These are phyloP conservation scores for Hycleus phaleratus DNA, from an alignment of 1,140 invertebrate species.

Conservation along the genomic window DNA sequence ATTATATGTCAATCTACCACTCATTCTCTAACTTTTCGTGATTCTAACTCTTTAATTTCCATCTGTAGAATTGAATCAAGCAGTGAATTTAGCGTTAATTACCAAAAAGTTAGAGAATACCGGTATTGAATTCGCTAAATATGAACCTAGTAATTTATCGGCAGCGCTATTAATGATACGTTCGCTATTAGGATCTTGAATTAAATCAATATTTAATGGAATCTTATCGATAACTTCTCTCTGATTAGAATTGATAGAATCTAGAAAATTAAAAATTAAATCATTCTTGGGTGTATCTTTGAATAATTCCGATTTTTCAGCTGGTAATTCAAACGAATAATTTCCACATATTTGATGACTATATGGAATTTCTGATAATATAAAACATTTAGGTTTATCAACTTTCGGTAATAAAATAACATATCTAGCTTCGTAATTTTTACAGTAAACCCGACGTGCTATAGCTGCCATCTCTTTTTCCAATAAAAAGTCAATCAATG, in stretches of 20 bases:
- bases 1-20: too few species aligned
- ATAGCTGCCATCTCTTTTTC: slow-evolving; percentile 20
- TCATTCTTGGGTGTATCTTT: slow-evolving; percentile 2
- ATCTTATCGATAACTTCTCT: slow-evolving; percentile 7
- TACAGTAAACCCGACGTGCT: slow-evolving; percentile 17
- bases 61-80: too few species aligned
- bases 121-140: background rate
- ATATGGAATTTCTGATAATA: slow-evolving; percentile 15
- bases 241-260: slow-evolving; percentile 11
- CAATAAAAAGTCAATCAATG: slow-evolving; percentile 16
- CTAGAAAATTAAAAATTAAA: slow-evolving; percentile 14
- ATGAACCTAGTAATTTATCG: slow-evolving; percentile 13
- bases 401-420: slow-evolving; percentile 20
- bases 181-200: slow-evolving; percentile 11
- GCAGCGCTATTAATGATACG: slow-evolving; percentile 10
- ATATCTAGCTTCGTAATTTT: slow-evolving; percentile 17
- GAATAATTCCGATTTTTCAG: background rate
- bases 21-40: too few species aligned
- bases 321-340: background rate
- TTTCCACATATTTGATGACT: slow-evolving; percentile 12
- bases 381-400: slow-evolving; percentile 14
- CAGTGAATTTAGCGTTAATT: too few species aligned
- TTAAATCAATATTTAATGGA: slow-evolving; percentile 16
- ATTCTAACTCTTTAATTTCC: too few species aligned
- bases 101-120: background rate